Percentiles rank a stretch among this genome's conserved stretches.
Conservation (phyloP, 2,797 vertebrate genomes). For the Pangasius mekongensis region DNA sequence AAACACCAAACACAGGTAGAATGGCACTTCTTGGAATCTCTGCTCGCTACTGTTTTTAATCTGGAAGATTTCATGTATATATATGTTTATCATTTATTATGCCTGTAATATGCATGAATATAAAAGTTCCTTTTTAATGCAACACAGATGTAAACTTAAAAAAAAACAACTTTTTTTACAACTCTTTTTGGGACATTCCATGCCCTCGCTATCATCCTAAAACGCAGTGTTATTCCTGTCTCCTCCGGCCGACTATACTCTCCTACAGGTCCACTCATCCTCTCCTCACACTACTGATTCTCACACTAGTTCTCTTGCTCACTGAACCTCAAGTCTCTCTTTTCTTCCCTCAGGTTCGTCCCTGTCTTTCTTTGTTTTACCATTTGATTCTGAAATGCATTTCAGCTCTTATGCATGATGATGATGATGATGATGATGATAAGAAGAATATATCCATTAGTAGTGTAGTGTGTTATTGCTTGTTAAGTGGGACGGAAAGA, state of each 20-base stretch:
- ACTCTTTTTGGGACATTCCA: neutral
- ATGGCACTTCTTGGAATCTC: no score
- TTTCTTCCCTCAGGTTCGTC: neutral
- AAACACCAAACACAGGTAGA: no score
- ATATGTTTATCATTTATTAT: no score
- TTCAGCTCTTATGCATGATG: neutral
- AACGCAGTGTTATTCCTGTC: neutral
- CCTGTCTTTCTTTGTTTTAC: neutral
- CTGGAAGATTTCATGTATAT: no score
- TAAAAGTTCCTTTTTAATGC: neutral
- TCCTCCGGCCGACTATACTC: neutral
- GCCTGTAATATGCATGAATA: no score
- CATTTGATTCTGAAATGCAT: neutral
- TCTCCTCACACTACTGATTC: neutral
- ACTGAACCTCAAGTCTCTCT: neutral
- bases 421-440: neutral
- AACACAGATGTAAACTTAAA: neutral
- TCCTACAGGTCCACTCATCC: neutral
- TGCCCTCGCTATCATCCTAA: neutral
- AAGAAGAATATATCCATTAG: neutral
- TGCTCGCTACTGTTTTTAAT: no score
- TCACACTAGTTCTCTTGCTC: neutral
- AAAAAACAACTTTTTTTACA: neutral
- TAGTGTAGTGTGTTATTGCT: no score
- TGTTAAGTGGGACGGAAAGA: neutral